Percentiles rank a stretch among this genome's conserved stretches.
phyloP scores from a whole-genome alignment of 2,888 invertebrate species.

The Drosophila setosimentum region DNA sequence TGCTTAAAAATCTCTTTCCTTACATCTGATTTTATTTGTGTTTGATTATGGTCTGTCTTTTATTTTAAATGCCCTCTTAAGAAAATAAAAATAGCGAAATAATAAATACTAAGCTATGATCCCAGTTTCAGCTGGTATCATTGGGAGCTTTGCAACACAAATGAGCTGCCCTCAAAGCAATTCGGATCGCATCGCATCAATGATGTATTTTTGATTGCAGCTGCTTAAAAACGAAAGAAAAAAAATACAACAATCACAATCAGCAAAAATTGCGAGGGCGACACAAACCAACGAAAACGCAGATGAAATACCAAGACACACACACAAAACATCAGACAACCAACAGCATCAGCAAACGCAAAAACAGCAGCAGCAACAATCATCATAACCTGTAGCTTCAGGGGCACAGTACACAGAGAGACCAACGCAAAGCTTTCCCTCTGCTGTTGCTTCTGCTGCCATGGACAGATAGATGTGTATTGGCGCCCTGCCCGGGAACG shows the following conservation, averaged over 20 bases:
- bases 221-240: constrained; percentile 44
- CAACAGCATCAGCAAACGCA: constrained; percentile 10
- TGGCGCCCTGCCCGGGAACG: constrained; percentile 42
- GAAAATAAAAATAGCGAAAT: not conserved
- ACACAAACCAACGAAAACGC: constrained; percentile 52
- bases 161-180: constrained; percentile 38
- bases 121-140: constrained; percentile 17
- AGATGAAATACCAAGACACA: constrained; percentile 63
- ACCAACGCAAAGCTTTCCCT: not conserved
- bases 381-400: constrained; percentile 79
- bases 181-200: constrained; percentile 47
- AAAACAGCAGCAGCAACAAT: constrained; percentile 35
- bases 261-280: constrained; percentile 71
- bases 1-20: not conserved
- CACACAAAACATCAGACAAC: constrained; percentile 11
- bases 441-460: not conserved
- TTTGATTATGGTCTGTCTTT: not conserved
- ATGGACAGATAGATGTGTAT: constrained; percentile 27
- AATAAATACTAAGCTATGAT: not conserved
- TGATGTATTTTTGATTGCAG: constrained; percentile 78
- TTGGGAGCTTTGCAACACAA: constrained; percentile 29
- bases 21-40: not conserved
- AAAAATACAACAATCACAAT: constrained; percentile 58
- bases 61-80: not conserved
- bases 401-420: constrained; percentile 37